phyloP scores from a whole-genome alignment of 2,113 vertebrate genomes.

The Triplophysa tibetana region DNA sequence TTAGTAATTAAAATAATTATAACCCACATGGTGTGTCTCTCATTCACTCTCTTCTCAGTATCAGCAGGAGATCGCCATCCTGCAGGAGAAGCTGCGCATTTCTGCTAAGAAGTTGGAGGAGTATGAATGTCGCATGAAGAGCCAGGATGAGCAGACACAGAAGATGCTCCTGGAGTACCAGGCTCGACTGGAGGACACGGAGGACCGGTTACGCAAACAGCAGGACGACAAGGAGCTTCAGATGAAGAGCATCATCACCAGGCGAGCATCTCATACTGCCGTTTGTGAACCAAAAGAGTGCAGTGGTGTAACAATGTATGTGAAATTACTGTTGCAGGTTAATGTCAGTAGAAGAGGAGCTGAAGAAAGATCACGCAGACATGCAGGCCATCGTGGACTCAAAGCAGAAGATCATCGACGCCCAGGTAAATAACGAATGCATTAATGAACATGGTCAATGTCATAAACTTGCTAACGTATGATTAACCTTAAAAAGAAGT shows the following conservation, averaged over 20 bases:
- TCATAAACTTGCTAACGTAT: not conserved
- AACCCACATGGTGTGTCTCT: not conserved
- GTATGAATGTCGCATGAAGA: slow-evolving; percentile 87
- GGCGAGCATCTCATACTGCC: slow-evolving; percentile 67
- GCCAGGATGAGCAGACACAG: slow-evolving; percentile 94
- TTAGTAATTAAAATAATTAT: too few species aligned
- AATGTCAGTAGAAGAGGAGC: slow-evolving; percentile 96
- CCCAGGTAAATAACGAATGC: slow-evolving; percentile 79
- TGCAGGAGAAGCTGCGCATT: slow-evolving; percentile 92
- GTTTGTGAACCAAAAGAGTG: not conserved
- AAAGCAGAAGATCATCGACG: slow-evolving; percentile 98
- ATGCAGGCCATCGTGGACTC: slow-evolving; percentile 98
- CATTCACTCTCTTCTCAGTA: slow-evolving; percentile 66
- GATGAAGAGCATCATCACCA: slow-evolving; percentile 99
- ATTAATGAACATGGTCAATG: not conserved
- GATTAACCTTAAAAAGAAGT: not conserved
- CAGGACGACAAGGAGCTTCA: slow-evolving; percentile 98
- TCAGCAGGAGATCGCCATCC: slow-evolving; percentile 89
- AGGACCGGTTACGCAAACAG: slow-evolving; percentile 89
- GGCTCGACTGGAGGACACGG: slow-evolving; percentile 91
- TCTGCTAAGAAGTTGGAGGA: slow-evolving; percentile 92
- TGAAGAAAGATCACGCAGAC: slow-evolving; percentile 97
- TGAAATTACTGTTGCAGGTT: slow-evolving; percentile 71
- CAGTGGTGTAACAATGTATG: not conserved
- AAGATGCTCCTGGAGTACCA: slow-evolving; percentile 96